These are phyloP conservation scores for Metellina segmentata DNA, from an alignment of 2,888 invertebrate genomes.

Conservation along the genomic window DNA sequence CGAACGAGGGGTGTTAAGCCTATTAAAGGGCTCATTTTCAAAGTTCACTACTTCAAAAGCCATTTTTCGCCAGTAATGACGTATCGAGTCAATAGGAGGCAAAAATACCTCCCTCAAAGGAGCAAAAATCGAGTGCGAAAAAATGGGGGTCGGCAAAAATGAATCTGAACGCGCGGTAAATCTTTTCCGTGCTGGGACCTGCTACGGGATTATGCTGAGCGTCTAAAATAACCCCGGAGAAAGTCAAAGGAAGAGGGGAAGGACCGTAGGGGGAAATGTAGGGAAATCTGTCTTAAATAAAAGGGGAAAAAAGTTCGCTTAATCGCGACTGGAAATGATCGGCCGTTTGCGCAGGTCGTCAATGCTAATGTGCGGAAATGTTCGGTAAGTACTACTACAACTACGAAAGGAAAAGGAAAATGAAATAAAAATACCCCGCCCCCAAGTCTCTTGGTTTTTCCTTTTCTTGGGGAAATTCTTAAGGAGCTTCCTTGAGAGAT, in stretches of 20 bases:
- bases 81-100: neutral
- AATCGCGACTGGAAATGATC: constrained; percentile 70
- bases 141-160: neutral
- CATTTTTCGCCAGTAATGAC: constrained; percentile 34
- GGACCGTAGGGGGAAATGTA: neutral
- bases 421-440: neutral
- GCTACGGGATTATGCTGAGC: constrained; percentile 46
- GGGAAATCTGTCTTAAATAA: constrained; percentile 8
- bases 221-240: constrained; percentile 6
- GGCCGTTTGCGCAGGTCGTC: constrained; percentile 58
- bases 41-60: constrained; percentile 6
- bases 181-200: constrained; percentile 34
- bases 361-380: constrained; percentile 67
- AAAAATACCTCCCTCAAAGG: constrained; percentile 30
- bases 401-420: neutral
- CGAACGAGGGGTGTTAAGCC: constrained; percentile 39
- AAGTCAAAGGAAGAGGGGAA: constrained; percentile 13
- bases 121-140: neutral
- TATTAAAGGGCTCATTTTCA: constrained; percentile 49
- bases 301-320: constrained; percentile 33
- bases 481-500: neutral
- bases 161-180: constrained; percentile 16
- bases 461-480: neutral
- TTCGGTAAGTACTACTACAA: constrained; percentile 29
- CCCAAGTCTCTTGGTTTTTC: neutral